phyloP scores from a whole-genome alignment of 2,113 vertebrate species.

The Colinus virginianus region DNA sequence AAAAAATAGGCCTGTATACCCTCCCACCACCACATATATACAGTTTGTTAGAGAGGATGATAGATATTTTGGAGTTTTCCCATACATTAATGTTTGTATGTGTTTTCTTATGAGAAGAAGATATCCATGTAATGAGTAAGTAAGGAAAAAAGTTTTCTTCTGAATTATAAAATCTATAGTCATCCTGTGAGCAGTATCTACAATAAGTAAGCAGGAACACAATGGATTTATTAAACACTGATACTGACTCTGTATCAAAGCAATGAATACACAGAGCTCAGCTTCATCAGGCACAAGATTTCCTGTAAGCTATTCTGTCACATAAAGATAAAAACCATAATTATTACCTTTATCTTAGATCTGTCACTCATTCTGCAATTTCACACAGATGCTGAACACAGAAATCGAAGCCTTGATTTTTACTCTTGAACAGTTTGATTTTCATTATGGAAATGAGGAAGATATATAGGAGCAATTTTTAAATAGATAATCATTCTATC shows the following conservation, averaged over 20 bases:
- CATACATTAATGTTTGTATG: background rate
- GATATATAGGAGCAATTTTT: background rate
- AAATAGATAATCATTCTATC: background rate
- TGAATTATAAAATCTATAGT: background rate
- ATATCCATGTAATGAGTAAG: background rate
- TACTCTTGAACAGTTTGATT: background rate
- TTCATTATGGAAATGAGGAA: background rate
- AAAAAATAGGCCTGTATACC: background rate
- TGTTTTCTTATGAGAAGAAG: background rate
- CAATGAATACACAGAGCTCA: conserved; percentile 12
- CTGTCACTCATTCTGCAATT: background rate
- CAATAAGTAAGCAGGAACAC: background rate
- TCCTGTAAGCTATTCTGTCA: background rate
- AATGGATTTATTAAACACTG: background rate
- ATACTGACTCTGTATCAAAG: background rate
- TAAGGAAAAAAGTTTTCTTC: background rate
- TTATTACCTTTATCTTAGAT: conserved; percentile 25
- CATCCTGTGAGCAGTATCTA: background rate
- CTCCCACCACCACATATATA: accelerated
- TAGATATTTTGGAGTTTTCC: background rate
- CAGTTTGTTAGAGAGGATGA: background rate
- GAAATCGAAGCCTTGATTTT: background rate
- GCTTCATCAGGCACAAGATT: background rate
- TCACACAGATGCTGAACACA: background rate
- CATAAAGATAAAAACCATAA: background rate